Base-by-base conservation (phyloP, 1,140 invertebrate species). In the Drosophila novamexicana region DNA sequence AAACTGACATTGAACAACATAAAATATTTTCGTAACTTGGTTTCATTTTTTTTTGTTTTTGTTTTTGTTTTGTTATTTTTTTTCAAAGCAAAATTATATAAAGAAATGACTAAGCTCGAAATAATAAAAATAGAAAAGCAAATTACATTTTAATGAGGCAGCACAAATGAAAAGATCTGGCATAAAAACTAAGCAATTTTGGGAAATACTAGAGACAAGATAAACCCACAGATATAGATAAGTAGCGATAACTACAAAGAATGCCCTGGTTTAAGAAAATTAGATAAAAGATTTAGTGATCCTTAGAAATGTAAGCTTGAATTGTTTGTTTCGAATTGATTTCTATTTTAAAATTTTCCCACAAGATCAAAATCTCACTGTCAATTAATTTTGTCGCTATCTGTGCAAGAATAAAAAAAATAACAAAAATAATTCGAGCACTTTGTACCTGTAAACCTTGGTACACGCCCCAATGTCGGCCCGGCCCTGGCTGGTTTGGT, bases 1-100 rank as follows among this genome's bases (percentile, higher is more conserved):
- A 91, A 91, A 91, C 89, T 91, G 89, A 91, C 89, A 91, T 91
- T 91, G 89, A 91, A 91, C 89, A 91, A 91, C 89, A 90, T 84
- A 90, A 90, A 90, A 91, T 91, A 91, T 90, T 90, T 91, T 85
- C 89, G 73, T 89, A 82, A 75, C 73, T 79, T 84, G 57, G 36
- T 69, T 64, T 69, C 65, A 12, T 47, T 76, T 71, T 71, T 14
- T 56, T 40, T 50, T 29, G 47, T 62, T 34, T 62, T 77, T 62
- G 53, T 52, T 44, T 34, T 69, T 61, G 50, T 64, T 59, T 53
- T 40, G 63, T 78, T 71, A 14, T 39, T 57, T 63, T 53, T 50
- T 32, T 80, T 69, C 22, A 45, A 67, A 66, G 64, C 56, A 67
- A 73, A 75, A 70, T 44, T 36, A 63, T 68, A 56, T 42, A 57